phyloP scores from a whole-genome alignment of 2,113 vertebrate genomes.

The Petrocephalus microphthalmus region DNA sequence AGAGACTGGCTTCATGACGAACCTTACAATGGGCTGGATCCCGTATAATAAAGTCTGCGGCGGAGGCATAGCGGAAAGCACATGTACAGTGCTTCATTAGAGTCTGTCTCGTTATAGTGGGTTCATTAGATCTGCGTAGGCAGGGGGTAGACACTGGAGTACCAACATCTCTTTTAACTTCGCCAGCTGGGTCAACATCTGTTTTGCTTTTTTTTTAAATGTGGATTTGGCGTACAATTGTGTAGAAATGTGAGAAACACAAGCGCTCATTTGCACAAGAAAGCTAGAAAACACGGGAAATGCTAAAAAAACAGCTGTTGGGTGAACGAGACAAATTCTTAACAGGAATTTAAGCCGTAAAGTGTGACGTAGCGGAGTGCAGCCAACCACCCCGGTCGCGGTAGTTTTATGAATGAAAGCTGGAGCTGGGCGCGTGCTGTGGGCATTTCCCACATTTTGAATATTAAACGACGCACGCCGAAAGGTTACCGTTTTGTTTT shows the following conservation, averaged over 20 bases:
- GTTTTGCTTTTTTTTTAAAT: not conserved
- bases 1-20: not conserved
- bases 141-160: not conserved
- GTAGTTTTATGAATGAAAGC: conserved; percentile 24
- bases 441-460: conserved; percentile 18
- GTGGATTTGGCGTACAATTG: not conserved
- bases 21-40: not conserved
- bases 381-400: not conserved
- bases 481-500: not conserved
- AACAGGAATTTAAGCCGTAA: conserved; percentile 11
- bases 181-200: not conserved
- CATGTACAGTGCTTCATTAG: not conserved
- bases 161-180: not conserved
- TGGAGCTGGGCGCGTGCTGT: not conserved
- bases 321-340: conserved; percentile 1
- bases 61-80: not conserved
- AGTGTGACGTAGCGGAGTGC: conserved; percentile 14
- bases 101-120: conserved; percentile 1
- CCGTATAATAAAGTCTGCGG: not conserved
- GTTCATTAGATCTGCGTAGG: not conserved
- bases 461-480: not conserved
- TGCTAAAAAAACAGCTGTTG: not conserved
- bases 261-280: not conserved
- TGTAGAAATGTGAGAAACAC: not conserved
- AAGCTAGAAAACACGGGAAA: not conserved